These are phyloP conservation scores for Myotis planiceps DNA, from an alignment of 2,797 vertebrate species.

Conservation along the genomic window DNA sequence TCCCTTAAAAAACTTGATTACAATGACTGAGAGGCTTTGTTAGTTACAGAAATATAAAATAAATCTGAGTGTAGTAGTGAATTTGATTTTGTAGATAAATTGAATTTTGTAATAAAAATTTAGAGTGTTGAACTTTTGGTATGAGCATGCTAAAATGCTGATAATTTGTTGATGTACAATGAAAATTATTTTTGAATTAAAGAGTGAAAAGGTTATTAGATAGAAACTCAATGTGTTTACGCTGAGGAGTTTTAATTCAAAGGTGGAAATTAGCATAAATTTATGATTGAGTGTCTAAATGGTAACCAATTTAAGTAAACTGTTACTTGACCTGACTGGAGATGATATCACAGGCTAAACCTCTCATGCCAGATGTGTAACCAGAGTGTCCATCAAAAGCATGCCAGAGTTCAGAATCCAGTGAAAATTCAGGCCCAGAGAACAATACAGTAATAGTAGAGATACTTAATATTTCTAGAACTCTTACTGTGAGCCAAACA, in stretches of 20 bases:
- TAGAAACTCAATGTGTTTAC: conserved; percentile 39
- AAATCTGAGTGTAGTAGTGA: background rate
- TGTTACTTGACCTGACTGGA: background rate
- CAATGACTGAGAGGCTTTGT: background rate
- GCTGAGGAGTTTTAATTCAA: conserved; percentile 37
- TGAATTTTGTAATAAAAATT: conserved; percentile 7
- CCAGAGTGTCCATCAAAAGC: background rate
- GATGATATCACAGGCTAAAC: background rate
- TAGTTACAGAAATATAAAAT: background rate
- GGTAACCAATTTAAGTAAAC: background rate
- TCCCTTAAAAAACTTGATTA: background rate
- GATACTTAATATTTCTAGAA: background rate
- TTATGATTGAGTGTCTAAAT: background rate
- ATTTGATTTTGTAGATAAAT: background rate
- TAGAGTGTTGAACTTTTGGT: background rate
- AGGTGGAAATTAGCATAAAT: background rate
- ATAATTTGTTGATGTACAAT: conserved; percentile 20
- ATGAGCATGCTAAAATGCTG: conserved; percentile 9
- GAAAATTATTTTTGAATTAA: conserved; percentile 57
- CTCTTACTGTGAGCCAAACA: background rate
- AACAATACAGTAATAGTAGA: background rate
- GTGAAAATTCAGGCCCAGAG: background rate
- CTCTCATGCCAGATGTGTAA: background rate
- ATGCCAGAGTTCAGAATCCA: background rate
- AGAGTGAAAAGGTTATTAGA: conserved; percentile 40